These are phyloP conservation scores for Caretta caretta DNA, from an alignment of 2,113 vertebrate species.

Conservation along the genomic window DNA sequence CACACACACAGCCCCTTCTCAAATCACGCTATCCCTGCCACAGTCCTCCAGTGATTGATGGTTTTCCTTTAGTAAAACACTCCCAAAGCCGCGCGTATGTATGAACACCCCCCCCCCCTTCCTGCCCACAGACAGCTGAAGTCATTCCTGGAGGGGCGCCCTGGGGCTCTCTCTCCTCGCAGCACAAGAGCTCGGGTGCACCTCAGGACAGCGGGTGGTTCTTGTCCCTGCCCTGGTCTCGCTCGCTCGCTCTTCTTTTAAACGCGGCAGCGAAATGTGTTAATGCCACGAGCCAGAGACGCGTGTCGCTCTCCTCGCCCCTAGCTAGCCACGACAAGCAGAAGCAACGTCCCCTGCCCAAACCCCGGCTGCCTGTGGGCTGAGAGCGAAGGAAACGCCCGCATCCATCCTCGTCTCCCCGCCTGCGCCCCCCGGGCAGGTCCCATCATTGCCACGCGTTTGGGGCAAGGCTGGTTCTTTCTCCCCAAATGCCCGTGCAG, in stretches of 20 bases:
- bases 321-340: too few species aligned
- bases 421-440: too few species aligned
- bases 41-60: slow-evolving; percentile 16
- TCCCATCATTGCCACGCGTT: rapidly evolving
- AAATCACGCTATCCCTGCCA: slow-evolving; percentile 43
- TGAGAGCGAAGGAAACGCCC: background rate
- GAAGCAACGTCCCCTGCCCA: background rate
- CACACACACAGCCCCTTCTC: slow-evolving; percentile 21
- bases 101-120: background rate
- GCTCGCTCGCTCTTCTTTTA: rapidly evolving
- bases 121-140: slow-evolving; percentile 5
- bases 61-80: slow-evolving; percentile 19
- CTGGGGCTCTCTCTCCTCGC: background rate
- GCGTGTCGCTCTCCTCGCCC: too few species aligned
- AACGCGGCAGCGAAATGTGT: slow-evolving; percentile 9
- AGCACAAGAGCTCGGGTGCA: slow-evolving; percentile 64
- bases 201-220: slow-evolving; percentile 8
- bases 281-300: slow-evolving; percentile 9
- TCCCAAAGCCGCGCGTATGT: slow-evolving; percentile 1
- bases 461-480: background rate
- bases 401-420: rapidly evolving
- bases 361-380: background rate
- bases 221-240: too few species aligned
- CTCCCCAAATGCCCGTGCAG: too few species aligned
- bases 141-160: background rate